Conservation (phyloP, 1,140 invertebrate genomes). For the Drosophila funebris region DNA sequence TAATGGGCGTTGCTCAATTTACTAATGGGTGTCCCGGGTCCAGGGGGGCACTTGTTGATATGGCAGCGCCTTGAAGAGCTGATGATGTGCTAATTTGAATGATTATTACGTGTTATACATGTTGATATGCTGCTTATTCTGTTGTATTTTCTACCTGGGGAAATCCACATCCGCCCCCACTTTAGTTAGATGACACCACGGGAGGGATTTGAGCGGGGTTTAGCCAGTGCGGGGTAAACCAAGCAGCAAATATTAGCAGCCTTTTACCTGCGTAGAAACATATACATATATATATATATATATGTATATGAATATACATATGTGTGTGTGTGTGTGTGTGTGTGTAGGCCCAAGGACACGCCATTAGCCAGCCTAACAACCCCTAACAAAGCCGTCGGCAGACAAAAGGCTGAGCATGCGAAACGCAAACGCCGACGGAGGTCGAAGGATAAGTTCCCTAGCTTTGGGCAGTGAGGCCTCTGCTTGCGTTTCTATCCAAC, state of each 20-base stretch:
- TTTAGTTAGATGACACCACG: neutral
- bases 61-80: conserved; percentile 40
- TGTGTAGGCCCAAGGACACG: conserved; percentile 62
- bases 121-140: conserved; percentile 25
- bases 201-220: conserved; percentile 1
- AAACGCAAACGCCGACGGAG: conserved; percentile 52
- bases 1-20: conserved; percentile 58
- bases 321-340: conserved; percentile 30
- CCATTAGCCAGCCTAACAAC: conserved; percentile 38
- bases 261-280: conserved; percentile 30
- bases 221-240: neutral
- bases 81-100: conserved; percentile 47
- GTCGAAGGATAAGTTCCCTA: conserved; percentile 11
- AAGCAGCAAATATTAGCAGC: conserved; percentile 34
- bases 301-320: neutral
- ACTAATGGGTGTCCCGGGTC: conserved; percentile 49
- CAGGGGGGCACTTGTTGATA: conserved; percentile 64
- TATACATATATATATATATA: neutral
- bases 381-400: conserved; percentile 60
- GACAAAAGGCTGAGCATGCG: conserved; percentile 12
- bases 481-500: conserved; percentile 39
- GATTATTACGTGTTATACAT: conserved; percentile 45
- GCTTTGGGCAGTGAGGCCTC: conserved; percentile 11
- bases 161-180: neutral
- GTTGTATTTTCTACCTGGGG: neutral